Evolutionary conservation across 1,140 invertebrate genomes (phyloP).

Genomic region (Eriocheir sinensis): DNA sequence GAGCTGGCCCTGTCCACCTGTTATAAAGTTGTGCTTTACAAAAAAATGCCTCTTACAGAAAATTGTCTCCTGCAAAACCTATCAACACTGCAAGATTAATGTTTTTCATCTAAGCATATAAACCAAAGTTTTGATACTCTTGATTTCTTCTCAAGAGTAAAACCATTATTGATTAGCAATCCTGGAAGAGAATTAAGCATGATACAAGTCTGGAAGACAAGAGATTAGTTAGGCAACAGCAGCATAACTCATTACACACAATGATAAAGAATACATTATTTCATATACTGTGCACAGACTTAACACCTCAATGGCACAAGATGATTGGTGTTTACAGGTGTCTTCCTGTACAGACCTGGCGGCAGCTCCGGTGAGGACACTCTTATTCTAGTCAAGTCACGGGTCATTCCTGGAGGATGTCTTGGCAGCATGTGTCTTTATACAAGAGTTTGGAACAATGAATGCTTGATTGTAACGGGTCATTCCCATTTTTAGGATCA

Average conservation of each 20-base stretch:
- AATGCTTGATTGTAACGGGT: not conserved
- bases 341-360: not conserved
- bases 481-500: too few relatives aligned
- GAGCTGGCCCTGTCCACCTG: not conserved
- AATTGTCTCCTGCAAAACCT: not conserved
- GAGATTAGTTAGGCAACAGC: slow-evolving; percentile 1
- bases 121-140: not conserved
- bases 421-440: not conserved
- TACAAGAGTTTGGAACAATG: not conserved
- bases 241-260: not conserved
- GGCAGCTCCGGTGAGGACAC: not conserved
- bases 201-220: not conserved
- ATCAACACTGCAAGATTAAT: not conserved
- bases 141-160: not conserved
- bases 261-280: not conserved
- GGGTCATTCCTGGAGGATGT: not conserved
- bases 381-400: not conserved
- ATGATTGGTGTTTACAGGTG: not conserved
- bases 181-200: not conserved
- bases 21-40: not conserved
- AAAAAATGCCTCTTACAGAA: not conserved
- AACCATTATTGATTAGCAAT: not conserved
- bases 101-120: not conserved
- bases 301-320: not conserved
- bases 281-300: not conserved